A percentile compares a stretch with the other conserved stretches of the same genome.
These are phyloP conservation scores for Cephus pygmeus DNA, from an alignment of 2,888 invertebrate genomes.

Conservation along the genomic window DNA sequence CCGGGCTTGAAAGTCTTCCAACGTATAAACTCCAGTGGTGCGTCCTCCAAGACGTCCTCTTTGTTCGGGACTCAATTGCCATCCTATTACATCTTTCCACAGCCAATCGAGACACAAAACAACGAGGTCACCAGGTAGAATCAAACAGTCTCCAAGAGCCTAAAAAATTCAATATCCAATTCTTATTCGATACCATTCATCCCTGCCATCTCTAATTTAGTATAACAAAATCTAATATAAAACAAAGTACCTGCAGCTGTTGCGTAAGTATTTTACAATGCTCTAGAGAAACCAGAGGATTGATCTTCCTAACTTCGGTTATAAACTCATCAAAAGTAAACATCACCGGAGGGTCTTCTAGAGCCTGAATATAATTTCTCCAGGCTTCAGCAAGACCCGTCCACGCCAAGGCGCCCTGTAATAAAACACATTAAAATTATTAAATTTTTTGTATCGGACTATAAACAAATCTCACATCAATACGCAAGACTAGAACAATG, in stretches of 20 bases:
- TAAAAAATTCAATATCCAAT: conserved; percentile 40
- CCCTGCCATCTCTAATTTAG: neutral
- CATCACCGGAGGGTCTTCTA: conserved; percentile 60
- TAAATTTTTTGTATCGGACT: conserved; percentile 19
- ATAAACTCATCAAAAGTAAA: conserved; percentile 56
- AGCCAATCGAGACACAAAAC: conserved; percentile 77
- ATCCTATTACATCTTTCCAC: conserved; percentile 75
- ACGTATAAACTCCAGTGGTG: conserved; percentile 77
- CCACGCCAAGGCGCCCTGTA: conserved; percentile 60
- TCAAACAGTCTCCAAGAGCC: conserved; percentile 71
- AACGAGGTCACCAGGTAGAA: conserved; percentile 71
- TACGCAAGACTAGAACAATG: neutral
- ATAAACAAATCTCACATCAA: conserved; percentile 20
- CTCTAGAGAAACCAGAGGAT: conserved; percentile 60
- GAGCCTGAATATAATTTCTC: conserved; percentile 53
- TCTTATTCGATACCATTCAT: neutral
- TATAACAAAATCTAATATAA: neutral
- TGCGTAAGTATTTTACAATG: conserved; percentile 59
- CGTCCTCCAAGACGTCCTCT: conserved; percentile 66
- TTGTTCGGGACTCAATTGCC: conserved; percentile 72
- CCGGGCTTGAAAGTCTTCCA: conserved; percentile 79
- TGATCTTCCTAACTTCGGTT: conserved; percentile 57
- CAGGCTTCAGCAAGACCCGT: conserved; percentile 61
- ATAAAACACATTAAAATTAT: conserved; percentile 26
- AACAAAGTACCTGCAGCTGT: conserved; percentile 54